Conservation (phyloP, 2,888 invertebrate genomes). For the Bedellia somnulentella region DNA sequence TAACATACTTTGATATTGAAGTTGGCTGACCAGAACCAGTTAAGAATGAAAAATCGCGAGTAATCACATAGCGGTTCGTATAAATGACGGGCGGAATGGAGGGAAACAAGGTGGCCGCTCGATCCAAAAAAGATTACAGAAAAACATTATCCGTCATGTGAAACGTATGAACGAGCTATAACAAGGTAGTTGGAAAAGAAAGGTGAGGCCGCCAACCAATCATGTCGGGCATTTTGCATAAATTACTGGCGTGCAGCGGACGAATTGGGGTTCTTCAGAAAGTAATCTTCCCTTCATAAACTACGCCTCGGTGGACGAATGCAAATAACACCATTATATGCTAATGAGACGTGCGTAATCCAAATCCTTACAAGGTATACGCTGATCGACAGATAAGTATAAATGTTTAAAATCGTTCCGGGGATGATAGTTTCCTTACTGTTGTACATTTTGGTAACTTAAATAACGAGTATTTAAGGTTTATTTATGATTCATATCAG, state of each 20-base stretch:
- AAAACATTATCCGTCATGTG: conserved; percentile 17
- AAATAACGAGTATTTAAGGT: conserved; percentile 2
- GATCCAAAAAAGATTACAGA: conserved; percentile 3
- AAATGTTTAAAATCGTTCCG: conserved; percentile 17
- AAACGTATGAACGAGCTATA: conserved; percentile 21
- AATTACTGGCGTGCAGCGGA: conserved; percentile 35
- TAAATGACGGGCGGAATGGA: neutral
- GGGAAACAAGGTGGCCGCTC: neutral
- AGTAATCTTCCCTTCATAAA: no score
- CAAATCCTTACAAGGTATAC: conserved; percentile 28
- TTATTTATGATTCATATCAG: conserved; percentile 6
- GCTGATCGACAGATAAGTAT: conserved; percentile 14
- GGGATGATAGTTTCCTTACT: neutral
- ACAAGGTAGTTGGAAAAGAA: conserved; percentile 21
- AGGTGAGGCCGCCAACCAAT: conserved; percentile 34
- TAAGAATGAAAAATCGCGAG: conserved; percentile 11
- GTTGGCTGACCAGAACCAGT: conserved; percentile 5
- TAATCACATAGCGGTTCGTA: neutral
- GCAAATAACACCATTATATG: conserved; percentile 56
- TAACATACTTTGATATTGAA: conserved; percentile 3
- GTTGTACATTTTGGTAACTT: conserved; percentile 3
- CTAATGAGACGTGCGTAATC: conserved; percentile 48
- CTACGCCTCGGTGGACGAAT: conserved; percentile 37
- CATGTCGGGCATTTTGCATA: conserved; percentile 49
- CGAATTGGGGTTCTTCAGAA: no score